Evolutionary conservation across 2,797 vertebrate genomes (phyloP), one percentile per base, ranked within the genome.

Genomic region (Spea hammondii): DNA sequence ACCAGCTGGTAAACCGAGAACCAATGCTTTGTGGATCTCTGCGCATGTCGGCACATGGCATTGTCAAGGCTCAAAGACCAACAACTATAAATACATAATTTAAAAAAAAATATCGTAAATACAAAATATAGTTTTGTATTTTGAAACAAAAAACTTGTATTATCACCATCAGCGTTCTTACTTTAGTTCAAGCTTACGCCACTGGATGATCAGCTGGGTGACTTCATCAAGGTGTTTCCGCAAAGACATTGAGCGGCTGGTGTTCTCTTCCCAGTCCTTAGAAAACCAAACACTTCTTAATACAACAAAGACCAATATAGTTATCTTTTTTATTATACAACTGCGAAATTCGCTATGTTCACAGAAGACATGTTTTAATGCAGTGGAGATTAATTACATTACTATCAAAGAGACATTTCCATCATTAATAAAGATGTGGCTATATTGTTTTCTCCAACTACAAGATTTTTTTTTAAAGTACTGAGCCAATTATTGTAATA

Each of bases 181-280:
- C 98, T 89, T 96, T 46, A 99, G 84, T 85, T 99, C 98, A 82
- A 99, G 67, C 88, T 94, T 97, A 72, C 96, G 94, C 96, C 96
- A 99, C 86, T 95, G 94, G 86, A 99, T 95, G 72, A 99, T 97
- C 84, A 96, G 89, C 54, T 96, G 94, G 45, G 93, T 98, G 81
- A 99, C 86, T 10, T 89, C 83, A 83, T 96, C 94, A 45, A 99
- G 93, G 68, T 97, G 94, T 51, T 91, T 95, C 80, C 89, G 80
- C 79, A 99, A 86, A 81, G 97, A 97, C 64, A 98, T 88, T 0
- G 93, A 84, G 48, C 90, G 93, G 83, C 96, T 94, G 60, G 97
- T 95, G n/a, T 96, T 97, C 55, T 95, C 93, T 87, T 99, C 98
- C 98, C 98, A 99, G 85, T 99, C 97, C 98, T 32, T 99, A 64